These are phyloP conservation scores for Champsocephalus gunnari DNA, from an alignment of 2,797 vertebrate species.

Conservation along the genomic window DNA sequence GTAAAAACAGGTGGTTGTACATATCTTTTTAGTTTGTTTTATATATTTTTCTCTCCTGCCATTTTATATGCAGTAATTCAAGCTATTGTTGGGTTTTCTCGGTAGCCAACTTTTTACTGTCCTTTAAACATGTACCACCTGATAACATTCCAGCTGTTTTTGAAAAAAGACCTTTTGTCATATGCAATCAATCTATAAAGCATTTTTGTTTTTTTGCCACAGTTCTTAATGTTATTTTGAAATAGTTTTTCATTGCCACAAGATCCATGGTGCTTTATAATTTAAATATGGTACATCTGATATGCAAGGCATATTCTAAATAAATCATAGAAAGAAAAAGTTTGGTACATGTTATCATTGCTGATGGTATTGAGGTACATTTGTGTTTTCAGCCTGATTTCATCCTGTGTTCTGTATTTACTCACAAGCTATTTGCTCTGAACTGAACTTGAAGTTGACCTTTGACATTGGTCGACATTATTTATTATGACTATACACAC, in stretches of 20 bases:
- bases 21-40: conserved; percentile 91
- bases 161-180: conserved; percentile 87
- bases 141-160: conserved; percentile 97
- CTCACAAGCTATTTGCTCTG: conserved; percentile 96
- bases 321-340: conserved; percentile 82
- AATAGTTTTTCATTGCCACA: conserved; percentile 90
- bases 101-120: conserved; percentile 94
- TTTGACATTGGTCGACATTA: conserved; percentile 95
- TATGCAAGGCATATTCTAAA: conserved; percentile 96
- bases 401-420: conserved; percentile 90
- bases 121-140: conserved; percentile 89
- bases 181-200: conserved; percentile 91
- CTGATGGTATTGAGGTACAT: conserved; percentile 95
- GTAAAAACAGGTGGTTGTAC: conserved; percentile 96
- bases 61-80: conserved; percentile 99
- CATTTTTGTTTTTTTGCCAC: conserved; percentile 56
- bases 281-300: conserved; percentile 95
- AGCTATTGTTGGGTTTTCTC: conserved; percentile 98
- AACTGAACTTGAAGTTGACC: conserved; percentile 96
- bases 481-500: conserved; percentile 93
- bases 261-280: conserved; percentile 97
- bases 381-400: conserved; percentile 90
- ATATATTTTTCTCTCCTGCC: conserved; percentile 92
- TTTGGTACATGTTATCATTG: conserved; percentile 91
- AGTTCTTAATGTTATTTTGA: conserved; percentile 71